A percentile compares a stretch with the other conserved stretches of the same genome.
These are phyloP conservation scores for Acestrorhynchus altus DNA, from an alignment of 2,797 vertebrate genomes.

Conservation along the genomic window DNA sequence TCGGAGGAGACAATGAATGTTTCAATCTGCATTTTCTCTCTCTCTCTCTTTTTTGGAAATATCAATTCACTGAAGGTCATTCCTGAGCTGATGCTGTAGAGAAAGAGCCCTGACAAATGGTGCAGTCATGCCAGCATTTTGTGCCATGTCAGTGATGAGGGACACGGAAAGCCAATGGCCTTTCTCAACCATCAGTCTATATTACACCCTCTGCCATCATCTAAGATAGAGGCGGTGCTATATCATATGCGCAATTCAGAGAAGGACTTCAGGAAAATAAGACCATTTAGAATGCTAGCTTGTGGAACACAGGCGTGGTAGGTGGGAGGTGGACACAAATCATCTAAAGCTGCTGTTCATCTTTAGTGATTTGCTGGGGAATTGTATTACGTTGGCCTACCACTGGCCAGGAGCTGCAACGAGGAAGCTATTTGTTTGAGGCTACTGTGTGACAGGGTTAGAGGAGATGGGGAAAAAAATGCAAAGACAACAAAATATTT, in stretches of 20 bases:
- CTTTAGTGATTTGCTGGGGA: conserved; percentile 41
- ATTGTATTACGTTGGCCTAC: conserved; percentile 44
- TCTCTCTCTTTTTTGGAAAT: conserved; percentile 43
- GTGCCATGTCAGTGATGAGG: conserved; percentile 60
- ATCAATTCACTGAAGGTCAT: conserved; percentile 65
- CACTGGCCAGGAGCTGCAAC: conserved; percentile 49
- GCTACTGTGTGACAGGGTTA: not conserved
- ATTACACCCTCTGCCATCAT: conserved; percentile 56
- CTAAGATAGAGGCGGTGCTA: conserved; percentile 37
- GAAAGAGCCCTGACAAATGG: conserved; percentile 62
- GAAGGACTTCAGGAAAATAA: conserved; percentile 49
- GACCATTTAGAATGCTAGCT: conserved; percentile 47
- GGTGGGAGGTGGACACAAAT: conserved; percentile 39
- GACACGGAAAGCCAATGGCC: conserved; percentile 52
- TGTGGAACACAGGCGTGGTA: conserved; percentile 26
- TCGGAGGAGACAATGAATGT: conserved; percentile 53
- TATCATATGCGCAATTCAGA: conserved; percentile 45
- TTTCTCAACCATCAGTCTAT: conserved; percentile 61
- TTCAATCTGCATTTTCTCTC: conserved; percentile 44
- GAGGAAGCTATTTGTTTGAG: conserved; percentile 44
- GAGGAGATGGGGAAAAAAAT: conserved; percentile 1
- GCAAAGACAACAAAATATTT: conserved; percentile 6
- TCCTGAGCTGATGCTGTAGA: conserved; percentile 41
- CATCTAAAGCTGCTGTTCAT: conserved; percentile 47
- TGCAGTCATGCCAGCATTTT: conserved; percentile 34